A percentile compares a stretch with the other conserved stretches of the same genome.
Evolutionary conservation across 2,888 invertebrate genomes (phyloP).

Genomic region (Icerya purchasi): DNA sequence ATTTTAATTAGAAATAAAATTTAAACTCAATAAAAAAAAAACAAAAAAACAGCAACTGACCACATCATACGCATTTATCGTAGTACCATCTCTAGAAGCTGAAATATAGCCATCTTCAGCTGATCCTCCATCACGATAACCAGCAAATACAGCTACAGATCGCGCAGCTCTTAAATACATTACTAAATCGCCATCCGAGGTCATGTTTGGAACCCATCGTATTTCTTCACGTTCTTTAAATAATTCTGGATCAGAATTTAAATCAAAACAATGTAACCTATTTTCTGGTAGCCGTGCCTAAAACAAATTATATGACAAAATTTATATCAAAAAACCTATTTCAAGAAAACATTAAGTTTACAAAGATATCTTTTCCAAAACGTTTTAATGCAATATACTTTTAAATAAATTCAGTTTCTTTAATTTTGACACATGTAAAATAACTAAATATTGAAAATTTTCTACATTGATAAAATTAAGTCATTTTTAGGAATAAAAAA

Average conservation of each 20-base stretch:
- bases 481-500: no score
- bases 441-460: no score
- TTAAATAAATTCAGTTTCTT: no score
- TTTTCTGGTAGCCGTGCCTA: constrained; percentile 41
- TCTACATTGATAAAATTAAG: no score
- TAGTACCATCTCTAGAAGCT: constrained; percentile 90
- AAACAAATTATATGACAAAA: neutral
- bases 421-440: no score
- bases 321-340: no score
- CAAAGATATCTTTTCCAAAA: neutral
- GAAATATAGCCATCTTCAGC: constrained; percentile 93
- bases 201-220: constrained; percentile 84
- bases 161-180: constrained; percentile 94
- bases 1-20: constrained; percentile 4
- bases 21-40: no score
- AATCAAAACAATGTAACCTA: constrained; percentile 26
- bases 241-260: constrained; percentile 28
- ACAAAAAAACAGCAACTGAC: constrained; percentile 28
- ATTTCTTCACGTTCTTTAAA: constrained; percentile 56
- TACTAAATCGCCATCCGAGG: constrained; percentile 80
- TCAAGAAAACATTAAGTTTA: neutral
- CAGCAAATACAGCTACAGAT: constrained; percentile 95
- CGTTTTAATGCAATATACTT: no score
- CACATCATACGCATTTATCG: constrained; percentile 88
- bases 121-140: constrained; percentile 95